Base-by-base conservation (phyloP, 2,888 invertebrate species). In the Clivina fossor region DNA sequence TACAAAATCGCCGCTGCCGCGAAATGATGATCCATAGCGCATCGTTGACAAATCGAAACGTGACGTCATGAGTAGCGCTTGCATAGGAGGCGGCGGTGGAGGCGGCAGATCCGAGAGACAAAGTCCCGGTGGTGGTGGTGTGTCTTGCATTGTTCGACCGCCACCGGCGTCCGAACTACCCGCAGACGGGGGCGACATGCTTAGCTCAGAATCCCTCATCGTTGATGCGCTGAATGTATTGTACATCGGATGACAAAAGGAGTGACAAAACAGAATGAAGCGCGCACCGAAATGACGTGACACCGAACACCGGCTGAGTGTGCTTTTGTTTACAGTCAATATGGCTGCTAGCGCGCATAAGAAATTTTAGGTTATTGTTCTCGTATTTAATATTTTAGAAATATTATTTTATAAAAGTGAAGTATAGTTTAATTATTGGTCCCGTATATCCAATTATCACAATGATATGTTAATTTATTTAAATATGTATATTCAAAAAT, bases 41-140 rank as follows among this genome's bases (percentile, higher is more conserved):
- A 43, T 24, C 15, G 38, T 18, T 13, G 38, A 38, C 13, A 46
- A 15, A 30, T 55, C 55, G 24, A 38, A 55, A 8, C 55, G 38
- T 13, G 55, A 55, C 38, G 55, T 40, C 55, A 55, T 55, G 16
- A 47, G 15, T 15, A 55, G 30, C 13, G 55, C 47, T 22, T 55
- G 46, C 55, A 55, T 55, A 1, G 55, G 55, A 3, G 55, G 55
- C 8, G 55, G 55, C 16, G 55, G 37, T 4, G 55, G 55, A 4
- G 38, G 24, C 4, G 55, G 55, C 28, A 55, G 22, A 30, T 55
- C 55, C 3, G 54, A 54, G 3, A 54, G 37, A 37, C 54, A 54
- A 30, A 40, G 11, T n/a, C n/a, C n/a, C 11, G 35, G 54, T 26
- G 46, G 1, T 8, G 13, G 13, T 15, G 30, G 30, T 4, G 26